Evolutionary conservation across 2,797 vertebrate species (phyloP), one percentile per base, ranked within the genome.

Genomic region (Macropodus opercularis): DNA sequence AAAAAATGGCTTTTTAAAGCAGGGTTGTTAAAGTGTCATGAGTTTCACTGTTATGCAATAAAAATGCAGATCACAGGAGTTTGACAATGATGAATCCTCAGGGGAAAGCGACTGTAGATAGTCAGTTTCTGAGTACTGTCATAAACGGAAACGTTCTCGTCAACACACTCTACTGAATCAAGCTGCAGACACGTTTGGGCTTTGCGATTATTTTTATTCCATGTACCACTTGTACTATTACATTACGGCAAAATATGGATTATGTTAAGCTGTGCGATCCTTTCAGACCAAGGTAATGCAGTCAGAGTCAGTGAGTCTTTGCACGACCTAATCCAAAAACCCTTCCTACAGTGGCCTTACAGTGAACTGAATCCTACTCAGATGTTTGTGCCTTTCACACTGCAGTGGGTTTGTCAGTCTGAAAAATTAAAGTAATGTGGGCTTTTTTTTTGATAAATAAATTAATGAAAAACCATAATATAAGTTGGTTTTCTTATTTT

Each of bases 41-140:
- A 42, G 71, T 69, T 40, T 68, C 24, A 32, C 44, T 29, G 42
- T 79, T 79, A 69, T 24, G 21, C 77, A 70, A 86, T 43, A 19
- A 42, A n/a, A 40, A 56, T 18, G 44, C 19, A 27, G 63, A 40
- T 57, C 38, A 23, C 51, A 46, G 9, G 52, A 58, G 67, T 58
- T 49, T 8, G 39, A 35, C 41, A 24, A 42, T 9, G 42, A 41
- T 19, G 59, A n/a, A 41, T 46, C 56, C 69, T 64, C n/a, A 24
- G 63, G 62, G 29, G 19, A 40, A 6, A 44, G 46, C 55, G 31
- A 69, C 64, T 68, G 57, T 77, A 67, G 12, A 76, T 75, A 51
- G 47, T 67, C 21, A 32, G 31, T 29, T 29, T n/a, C n/a, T 32
- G 31, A 32, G 24, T 26, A 4, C 38, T 42, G 75, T 75, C 43